Evolutionary conservation across 2,113 vertebrate species (phyloP).

Genomic region (Cryptomyrus ogoouensis): DNA sequence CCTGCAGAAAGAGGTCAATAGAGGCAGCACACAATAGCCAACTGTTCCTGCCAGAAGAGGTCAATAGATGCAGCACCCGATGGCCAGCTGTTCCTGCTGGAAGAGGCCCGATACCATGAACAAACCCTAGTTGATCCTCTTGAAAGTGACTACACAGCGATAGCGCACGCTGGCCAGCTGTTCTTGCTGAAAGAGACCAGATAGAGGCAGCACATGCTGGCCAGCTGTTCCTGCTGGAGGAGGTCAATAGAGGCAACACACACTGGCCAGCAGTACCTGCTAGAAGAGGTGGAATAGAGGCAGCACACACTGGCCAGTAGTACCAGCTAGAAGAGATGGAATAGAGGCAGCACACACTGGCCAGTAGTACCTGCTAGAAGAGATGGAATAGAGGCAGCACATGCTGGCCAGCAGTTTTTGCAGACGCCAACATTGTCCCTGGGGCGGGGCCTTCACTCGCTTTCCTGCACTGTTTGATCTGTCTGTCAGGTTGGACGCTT

Average conservation of each 20-base stretch:
- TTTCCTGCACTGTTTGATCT: slow-evolving; percentile 51
- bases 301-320: not conserved
- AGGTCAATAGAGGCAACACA: not conserved
- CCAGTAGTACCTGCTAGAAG: not conserved
- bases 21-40: not conserved
- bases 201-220: not conserved
- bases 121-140: not conserved
- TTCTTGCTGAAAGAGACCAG: not conserved
- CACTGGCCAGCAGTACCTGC: not conserved
- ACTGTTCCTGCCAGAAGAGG: not conserved
- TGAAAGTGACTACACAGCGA: not conserved
- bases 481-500: slow-evolving; percentile 49
- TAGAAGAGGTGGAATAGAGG: not conserved
- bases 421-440: not conserved
- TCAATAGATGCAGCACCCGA: too few species aligned
- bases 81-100: not conserved
- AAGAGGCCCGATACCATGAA: not conserved
- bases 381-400: not conserved
- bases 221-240: not conserved
- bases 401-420: not conserved
- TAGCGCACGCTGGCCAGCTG: not conserved
- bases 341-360: not conserved
- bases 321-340: not conserved
- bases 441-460: slow-evolving; percentile 35
- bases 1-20: not conserved